Evolutionary conservation across 2,888 invertebrate species (phyloP), one percentile per base, ranked within the genome.

Genomic region (Cinara cedri): DNA sequence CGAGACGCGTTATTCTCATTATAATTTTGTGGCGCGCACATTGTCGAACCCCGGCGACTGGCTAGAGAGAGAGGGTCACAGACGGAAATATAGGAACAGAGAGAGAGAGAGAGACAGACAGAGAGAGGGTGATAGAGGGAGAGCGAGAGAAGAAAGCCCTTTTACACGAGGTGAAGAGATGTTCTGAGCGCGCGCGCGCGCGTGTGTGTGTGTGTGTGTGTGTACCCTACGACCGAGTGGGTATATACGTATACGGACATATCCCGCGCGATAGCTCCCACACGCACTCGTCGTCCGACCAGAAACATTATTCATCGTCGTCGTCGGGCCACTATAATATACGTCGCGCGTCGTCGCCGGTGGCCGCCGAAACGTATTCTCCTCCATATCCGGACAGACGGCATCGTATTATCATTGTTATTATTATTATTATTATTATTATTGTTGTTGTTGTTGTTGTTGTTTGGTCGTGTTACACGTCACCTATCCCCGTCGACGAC

Each of bases 311-410:
- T 68, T 68, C 49, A 13, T 68, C 51, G 26, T 11, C 26, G n/a
- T 34, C 34, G 34, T 34, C 34, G 34, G 2, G 44, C 19, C 21
- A 65, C 44, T 44, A 24, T 44, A 8, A 9, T 34, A 34, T 34
- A 34, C 34, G 34, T 34, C 34, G 34, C 34, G 3, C 34, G 34
- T 34, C 34, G 34, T 13, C 42, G 13, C 0, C 13, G 34, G 42
- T 19, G 63, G 11, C 24, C 66, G 34, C 49, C n/a, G n/a, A 49
- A 68, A 51, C 49, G 26, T 68, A 68, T 65, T 65, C 60, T 60
- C 55, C 21, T 11, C 26, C n/a, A 10, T 19, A 4, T 19, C 21
- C 16, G n/a, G 42, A 19, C 62, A 63, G n/a, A 63, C 16, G 49
- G 49, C 49, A 6, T 54, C n/a, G 3, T 19, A n/a, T n/a, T 49